Percentiles rank a stretch among this genome's conserved stretches.
These are phyloP conservation scores for Pelagia noctiluca DNA, from an alignment of 30 jellyfish, hydroid and myxozoan genomes.

Conservation along the genomic window DNA sequence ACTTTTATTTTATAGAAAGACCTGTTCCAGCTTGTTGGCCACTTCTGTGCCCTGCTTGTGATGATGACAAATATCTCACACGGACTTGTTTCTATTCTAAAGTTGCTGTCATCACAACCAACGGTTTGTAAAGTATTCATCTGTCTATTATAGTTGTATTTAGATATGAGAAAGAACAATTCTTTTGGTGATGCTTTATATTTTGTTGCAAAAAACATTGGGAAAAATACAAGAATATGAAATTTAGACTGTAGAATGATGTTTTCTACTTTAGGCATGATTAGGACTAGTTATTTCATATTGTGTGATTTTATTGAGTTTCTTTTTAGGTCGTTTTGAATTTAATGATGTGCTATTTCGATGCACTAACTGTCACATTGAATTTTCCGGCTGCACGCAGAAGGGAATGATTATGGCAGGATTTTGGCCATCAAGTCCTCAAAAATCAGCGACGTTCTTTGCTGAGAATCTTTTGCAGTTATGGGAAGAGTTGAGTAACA, in stretches of 20 bases:
- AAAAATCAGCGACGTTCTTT: slow-evolving; percentile 17
- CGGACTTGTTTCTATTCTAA: slow-evolving; percentile 6
- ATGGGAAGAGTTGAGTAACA: slow-evolving; percentile 21
- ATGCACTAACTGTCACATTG: slow-evolving; percentile 4
- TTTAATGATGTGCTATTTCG: slow-evolving; percentile 11
- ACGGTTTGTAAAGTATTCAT: too few species aligned
- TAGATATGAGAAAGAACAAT: too few species aligned
- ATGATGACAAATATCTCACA: background rate
- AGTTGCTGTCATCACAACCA: slow-evolving; percentile 8
- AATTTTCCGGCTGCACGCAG: slow-evolving; percentile 24
- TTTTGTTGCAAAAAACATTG: background rate
- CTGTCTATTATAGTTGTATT: too few species aligned
- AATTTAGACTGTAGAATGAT: background rate
- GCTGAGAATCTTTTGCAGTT: slow-evolving; percentile 5
- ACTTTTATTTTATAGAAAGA: slow-evolving; percentile 6
- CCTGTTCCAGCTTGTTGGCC: slow-evolving; percentile 26
- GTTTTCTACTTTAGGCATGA: too few species aligned
- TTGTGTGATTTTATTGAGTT: too few species aligned
- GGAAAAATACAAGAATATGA: background rate
- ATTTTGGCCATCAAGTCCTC: slow-evolving; percentile 32
- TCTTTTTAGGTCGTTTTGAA: slow-evolving; percentile 30
- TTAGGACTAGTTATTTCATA: too few species aligned
- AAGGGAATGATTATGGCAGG: slow-evolving; percentile 30
- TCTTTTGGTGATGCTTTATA: too few species aligned
- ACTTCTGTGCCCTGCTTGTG: slow-evolving; percentile 3